phyloP scores from a whole-genome alignment of 2,797 vertebrate species.

The Stomatorhinus walkeri region DNA sequence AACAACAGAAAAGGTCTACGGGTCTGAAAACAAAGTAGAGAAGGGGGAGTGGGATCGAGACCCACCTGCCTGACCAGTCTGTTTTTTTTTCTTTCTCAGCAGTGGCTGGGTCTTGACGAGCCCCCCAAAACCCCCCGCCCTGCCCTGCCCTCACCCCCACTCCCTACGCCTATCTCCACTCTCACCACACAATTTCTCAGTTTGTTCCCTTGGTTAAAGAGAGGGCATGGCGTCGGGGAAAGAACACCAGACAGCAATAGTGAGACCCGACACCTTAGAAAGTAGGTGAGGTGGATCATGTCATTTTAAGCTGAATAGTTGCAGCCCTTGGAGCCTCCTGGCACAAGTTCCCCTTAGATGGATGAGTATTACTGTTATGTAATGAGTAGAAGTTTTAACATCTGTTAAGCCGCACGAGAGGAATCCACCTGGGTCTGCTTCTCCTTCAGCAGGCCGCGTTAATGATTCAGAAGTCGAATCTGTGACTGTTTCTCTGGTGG shows the following conservation, averaged over 20 bases:
- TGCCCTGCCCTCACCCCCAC: neutral
- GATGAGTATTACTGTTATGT: conserved; percentile 14
- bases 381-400: conserved; percentile 12
- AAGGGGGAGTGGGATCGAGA: neutral
- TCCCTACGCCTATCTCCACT: neutral
- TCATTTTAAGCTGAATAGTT: neutral
- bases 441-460: neutral
- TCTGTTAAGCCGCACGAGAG: neutral
- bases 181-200: neutral
- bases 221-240: neutral
- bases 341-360: conserved; percentile 6
- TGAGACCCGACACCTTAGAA: neutral
- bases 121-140: neutral
- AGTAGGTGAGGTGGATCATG: neutral
- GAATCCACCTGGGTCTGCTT: neutral
- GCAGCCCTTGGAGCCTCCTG: neutral
- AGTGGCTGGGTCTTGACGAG: neutral
- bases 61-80: neutral
- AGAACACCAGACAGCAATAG: neutral
- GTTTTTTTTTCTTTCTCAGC: neutral
- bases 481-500: neutral
- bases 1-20: neutral
- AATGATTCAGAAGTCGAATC: neutral
- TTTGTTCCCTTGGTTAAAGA: neutral
- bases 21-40: neutral